phyloP scores from a whole-genome alignment of 1,140 invertebrate genomes.

The Goniozus legneri region DNA sequence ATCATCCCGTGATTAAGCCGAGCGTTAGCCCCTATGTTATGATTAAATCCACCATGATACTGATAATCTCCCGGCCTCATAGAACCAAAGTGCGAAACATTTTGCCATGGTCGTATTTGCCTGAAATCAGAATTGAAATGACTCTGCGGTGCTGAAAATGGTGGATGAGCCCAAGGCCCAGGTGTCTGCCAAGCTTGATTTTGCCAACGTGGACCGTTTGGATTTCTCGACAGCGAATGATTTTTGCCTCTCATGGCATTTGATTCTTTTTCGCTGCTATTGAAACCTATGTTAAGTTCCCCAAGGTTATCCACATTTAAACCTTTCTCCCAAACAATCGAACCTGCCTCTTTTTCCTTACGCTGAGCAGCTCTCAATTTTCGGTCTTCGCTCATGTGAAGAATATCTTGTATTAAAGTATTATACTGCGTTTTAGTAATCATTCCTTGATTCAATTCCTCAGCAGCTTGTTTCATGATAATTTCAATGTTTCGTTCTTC shows the following conservation, averaged over 20 bases:
- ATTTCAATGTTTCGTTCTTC: conserved; percentile 68
- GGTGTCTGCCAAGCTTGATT: conserved; percentile 44
- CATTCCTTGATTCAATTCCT: conserved; percentile 70
- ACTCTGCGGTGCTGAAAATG: conserved; percentile 27
- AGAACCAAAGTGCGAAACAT: conserved; percentile 42
- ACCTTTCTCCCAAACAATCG: conserved; percentile 44
- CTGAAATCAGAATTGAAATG: conserved; percentile 43
- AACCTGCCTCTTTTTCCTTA: conserved; percentile 55
- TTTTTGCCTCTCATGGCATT: conserved; percentile 26
- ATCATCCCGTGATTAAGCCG: conserved; percentile 41
- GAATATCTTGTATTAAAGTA: conserved; percentile 72
- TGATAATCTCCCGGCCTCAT: conserved; percentile 46
- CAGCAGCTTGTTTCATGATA: conserved; percentile 80
- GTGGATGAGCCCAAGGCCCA: conserved; percentile 38
- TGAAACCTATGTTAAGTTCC: conserved; percentile 18
- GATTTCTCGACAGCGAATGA: conserved; percentile 32
- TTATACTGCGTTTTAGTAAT: conserved; percentile 78
- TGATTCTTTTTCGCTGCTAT: conserved; percentile 24
- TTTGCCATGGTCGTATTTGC: conserved; percentile 47
- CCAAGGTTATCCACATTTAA: conserved; percentile 28
- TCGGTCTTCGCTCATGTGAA: conserved; percentile 74
- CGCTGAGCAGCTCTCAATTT: conserved; percentile 73
- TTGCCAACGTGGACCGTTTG: conserved; percentile 44
- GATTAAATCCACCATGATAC: conserved; percentile 46
- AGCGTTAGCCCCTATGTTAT: conserved; percentile 33